These are phyloP conservation scores for Pelecanus crispus DNA, from an alignment of 2,113 vertebrate species.

Conservation along the genomic window DNA sequence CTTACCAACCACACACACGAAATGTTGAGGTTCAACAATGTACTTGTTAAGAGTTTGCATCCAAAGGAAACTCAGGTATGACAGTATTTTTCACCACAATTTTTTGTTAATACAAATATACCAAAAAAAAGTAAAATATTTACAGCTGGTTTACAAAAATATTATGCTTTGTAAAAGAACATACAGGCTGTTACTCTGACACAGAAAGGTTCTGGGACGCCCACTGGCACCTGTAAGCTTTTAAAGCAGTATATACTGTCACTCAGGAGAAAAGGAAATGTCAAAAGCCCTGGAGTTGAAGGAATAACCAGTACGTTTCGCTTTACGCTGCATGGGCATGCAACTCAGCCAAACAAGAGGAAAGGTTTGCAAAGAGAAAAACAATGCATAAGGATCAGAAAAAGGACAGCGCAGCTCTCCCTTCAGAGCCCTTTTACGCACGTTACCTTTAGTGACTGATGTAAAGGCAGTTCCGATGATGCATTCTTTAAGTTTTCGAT, in stretches of 20 bases:
- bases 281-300: not conserved
- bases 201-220: not conserved
- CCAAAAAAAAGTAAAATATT: not conserved
- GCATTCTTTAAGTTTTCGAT: constrained; percentile 66
- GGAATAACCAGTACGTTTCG: not conserved
- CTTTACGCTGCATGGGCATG: not conserved
- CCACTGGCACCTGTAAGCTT: not conserved
- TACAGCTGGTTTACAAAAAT: not conserved
- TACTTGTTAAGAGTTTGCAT: not conserved
- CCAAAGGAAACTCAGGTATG: not conserved
- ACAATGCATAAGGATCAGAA: not conserved
- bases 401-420: not conserved
- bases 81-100: not conserved
- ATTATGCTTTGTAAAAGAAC: not conserved
- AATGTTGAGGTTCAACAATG: not conserved
- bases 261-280: not conserved
- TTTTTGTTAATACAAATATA: not conserved
- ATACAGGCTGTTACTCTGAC: not conserved
- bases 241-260: not conserved
- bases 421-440: not conserved
- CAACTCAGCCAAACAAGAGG: not conserved
- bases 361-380: not conserved
- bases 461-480: constrained; percentile 65
- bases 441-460: constrained; percentile 79
- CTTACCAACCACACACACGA: not conserved